Evolutionary conservation across 2,888 invertebrate genomes (phyloP).

Genomic region (Patella pellucida): DNA sequence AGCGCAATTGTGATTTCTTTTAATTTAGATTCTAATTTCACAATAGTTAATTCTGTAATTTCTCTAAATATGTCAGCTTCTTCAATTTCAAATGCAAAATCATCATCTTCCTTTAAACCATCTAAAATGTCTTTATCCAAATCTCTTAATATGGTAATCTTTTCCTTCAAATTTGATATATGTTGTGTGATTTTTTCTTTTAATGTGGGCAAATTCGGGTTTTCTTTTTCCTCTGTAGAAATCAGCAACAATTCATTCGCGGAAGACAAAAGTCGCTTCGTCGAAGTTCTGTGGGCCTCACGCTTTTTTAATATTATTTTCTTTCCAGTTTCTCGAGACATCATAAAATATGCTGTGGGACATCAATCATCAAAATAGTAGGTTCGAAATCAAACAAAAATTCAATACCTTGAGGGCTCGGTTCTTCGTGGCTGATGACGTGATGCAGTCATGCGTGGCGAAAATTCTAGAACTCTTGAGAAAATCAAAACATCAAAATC

Average conservation of each 20-base stretch:
- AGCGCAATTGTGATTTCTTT: not conserved
- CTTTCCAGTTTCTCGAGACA: not conserved
- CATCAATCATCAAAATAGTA: no score
- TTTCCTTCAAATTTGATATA: not conserved
- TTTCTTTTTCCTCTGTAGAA: not conserved
- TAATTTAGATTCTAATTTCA: not conserved
- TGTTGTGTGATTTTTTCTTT: not conserved
- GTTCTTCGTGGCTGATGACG: no score
- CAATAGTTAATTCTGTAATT: not conserved
- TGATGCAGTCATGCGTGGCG: no score
- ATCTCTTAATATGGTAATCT: not conserved
- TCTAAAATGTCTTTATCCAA: not conserved
- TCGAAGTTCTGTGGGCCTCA: not conserved
- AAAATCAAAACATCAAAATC: not conserved
- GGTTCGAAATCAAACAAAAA: no score
- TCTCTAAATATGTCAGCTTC: not conserved
- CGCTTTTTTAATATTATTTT: not conserved
- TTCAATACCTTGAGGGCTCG: no score
- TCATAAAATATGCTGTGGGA: not conserved
- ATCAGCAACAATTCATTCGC: not conserved
- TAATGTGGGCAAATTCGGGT: not conserved
- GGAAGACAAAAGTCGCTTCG: not conserved
- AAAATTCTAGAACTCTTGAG: not conserved
- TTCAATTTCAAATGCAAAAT: not conserved
- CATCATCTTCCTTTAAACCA: not conserved